Conservation (phyloP, 1,140 invertebrate genomes). For the Drosophila virilis region DNA sequence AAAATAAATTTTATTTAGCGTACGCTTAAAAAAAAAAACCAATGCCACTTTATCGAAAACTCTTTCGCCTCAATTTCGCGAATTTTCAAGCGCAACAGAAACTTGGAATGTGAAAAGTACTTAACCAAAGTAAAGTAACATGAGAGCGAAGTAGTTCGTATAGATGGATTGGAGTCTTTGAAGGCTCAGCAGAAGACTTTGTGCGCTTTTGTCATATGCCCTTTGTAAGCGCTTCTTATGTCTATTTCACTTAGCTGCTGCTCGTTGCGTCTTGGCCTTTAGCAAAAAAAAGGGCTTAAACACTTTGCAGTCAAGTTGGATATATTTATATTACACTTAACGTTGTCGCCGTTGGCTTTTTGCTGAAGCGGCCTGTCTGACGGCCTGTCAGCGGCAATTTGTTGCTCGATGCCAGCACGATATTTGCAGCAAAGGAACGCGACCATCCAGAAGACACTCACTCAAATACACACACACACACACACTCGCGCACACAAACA, state of each 20-base stretch:
- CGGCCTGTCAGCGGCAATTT: constrained; percentile 71
- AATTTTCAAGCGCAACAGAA: background rate
- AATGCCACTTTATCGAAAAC: no score
- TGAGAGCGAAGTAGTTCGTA: constrained; percentile 11
- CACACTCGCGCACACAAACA: background rate
- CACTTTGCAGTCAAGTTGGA: constrained; percentile 75
- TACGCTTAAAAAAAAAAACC: no score
- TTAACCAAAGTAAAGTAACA: constrained; percentile 11
- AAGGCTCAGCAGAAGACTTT: constrained; percentile 21
- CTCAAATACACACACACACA: constrained; percentile 26
- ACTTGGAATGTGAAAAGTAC: background rate
- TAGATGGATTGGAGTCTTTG: constrained; percentile 22
- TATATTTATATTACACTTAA: constrained; percentile 81
- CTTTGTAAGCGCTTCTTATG: constrained; percentile 68
- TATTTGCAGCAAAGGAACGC: constrained; percentile 30
- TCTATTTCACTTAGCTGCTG: constrained; percentile 52
- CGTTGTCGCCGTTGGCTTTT: constrained; percentile 47
- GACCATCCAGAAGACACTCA: constrained; percentile 31
- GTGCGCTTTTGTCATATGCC: constrained; percentile 16
- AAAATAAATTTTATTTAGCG: no score
- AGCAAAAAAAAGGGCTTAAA: constrained; percentile 60
- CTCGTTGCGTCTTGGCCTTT: constrained; percentile 53
- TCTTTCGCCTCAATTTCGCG: background rate
- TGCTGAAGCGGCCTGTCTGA: background rate
- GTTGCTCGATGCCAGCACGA: constrained; percentile 43